Evolutionary conservation across 23 tunicate genomes (phyloP).

Genomic region (Halocynthia aurantium): DNA sequence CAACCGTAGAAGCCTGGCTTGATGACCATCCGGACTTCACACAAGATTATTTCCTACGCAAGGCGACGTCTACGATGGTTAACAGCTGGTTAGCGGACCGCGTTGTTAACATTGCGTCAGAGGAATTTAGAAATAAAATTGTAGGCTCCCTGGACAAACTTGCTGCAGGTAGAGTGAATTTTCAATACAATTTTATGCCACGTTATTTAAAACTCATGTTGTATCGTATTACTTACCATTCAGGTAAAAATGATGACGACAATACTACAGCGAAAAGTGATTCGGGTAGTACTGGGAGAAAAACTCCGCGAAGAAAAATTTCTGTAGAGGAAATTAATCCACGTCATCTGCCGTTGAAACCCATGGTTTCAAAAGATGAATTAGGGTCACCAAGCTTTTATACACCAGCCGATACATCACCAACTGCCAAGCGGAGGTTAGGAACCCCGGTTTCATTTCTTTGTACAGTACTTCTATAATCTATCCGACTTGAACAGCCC

Average conservation of each 20-base stretch:
- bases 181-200: not conserved
- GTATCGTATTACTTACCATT: not conserved
- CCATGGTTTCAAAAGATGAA: slow-evolving; percentile 80
- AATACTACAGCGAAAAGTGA: slow-evolving; percentile 13
- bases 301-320: slow-evolving; percentile 75
- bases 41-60: slow-evolving; percentile 62
- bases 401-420: slow-evolving; percentile 43
- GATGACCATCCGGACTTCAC: slow-evolving; percentile 93
- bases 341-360: slow-evolving; percentile 64
- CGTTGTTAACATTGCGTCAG: slow-evolving; percentile 56
- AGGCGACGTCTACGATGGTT: slow-evolving; percentile 79
- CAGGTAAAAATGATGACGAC: slow-evolving; percentile 8
- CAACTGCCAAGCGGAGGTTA: slow-evolving; percentile 6
- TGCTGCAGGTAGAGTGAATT: not conserved
- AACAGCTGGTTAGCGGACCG: slow-evolving; percentile 80
- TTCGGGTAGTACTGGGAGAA: slow-evolving; percentile 47
- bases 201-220: not conserved
- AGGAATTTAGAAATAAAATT: slow-evolving; percentile 21
- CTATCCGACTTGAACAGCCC: too few species aligned
- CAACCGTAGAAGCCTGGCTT: slow-evolving; percentile 79
- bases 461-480: too few species aligned
- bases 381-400: slow-evolving; percentile 77
- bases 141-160: not conserved
- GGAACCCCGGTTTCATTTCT: not conserved
- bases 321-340: slow-evolving; percentile 78